Evolutionary conservation across 2,797 vertebrate genomes (phyloP), one percentile per base, ranked within the genome.

Genomic region (Psittacula echo): DNA sequence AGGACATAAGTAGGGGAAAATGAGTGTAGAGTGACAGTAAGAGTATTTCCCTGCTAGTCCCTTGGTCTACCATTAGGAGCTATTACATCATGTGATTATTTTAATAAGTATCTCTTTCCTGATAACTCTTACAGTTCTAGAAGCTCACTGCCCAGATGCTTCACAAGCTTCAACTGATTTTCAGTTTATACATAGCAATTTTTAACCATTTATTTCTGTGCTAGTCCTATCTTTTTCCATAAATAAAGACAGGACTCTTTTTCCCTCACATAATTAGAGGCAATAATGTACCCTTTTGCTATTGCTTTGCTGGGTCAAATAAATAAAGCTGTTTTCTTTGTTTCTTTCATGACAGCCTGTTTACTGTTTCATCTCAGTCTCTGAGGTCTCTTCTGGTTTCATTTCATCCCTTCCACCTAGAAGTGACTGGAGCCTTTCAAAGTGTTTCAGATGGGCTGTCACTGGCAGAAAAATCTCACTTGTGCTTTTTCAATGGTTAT

Each of bases 211-310:
- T 60, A 26, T 75, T 60, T 53, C 19, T 47, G 22, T 1, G 0
- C 15, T 42, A 68, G 29, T 23, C 12, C 7, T 56, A 32, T 6
- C 10, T n/a, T 34, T 45, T 56, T 23, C 17, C 0, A 0, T 23
- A 58, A 78, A 56, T 12, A 32, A 32, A 50, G 48, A 27, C 9
- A n/a, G 53, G 53, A n/a, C 32, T 56, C 16, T 53, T n/a, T 32
- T 12, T 22, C 44, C 37, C 14, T 14, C 34, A 18, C 27, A 9
- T 19, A 53, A 50, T 34, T 19, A 30, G 51, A 60, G 41, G 41
- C n/a, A 92, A 45, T 17, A 62, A 30, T 56, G 23, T 8, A 12
- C 10, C 23, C 21, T 39, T 73, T 50, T 10, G 7, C 4, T 67
- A 47, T 26, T 68, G 48, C 14, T 62, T 67, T 83, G 17, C 47